These are phyloP conservation scores for Gymnosoma rotundatum DNA, from an alignment of 2,888 invertebrate species.

Conservation along the genomic window DNA sequence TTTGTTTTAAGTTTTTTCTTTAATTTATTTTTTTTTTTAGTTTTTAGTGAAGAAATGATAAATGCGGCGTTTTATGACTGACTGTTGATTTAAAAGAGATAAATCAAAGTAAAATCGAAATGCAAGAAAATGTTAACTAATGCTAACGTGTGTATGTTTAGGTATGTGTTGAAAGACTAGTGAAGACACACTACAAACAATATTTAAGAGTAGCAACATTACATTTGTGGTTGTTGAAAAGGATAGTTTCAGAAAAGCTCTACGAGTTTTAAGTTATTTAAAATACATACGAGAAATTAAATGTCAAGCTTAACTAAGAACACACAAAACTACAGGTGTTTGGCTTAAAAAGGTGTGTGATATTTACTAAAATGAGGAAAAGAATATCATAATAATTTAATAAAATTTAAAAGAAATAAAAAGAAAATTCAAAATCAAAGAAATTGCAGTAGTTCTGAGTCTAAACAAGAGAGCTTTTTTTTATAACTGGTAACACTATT, in stretches of 20 bases:
- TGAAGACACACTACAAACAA: constrained; percentile 56
- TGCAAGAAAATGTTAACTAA: constrained; percentile 24
- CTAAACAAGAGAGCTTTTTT: no score
- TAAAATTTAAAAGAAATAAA: not conserved
- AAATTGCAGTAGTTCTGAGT: no score
- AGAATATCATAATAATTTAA: not conserved
- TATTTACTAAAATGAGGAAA: constrained; percentile 14
- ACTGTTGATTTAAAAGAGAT: constrained; percentile 19
- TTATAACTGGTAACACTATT: no score
- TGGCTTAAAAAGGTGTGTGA: constrained; percentile 28
- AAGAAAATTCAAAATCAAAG: no score
- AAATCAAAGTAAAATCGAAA: constrained; percentile 42
- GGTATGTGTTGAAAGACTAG: constrained; percentile 16
- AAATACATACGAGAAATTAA: constrained; percentile 46
- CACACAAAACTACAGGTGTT: constrained; percentile 66
- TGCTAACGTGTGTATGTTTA: constrained; percentile 1
- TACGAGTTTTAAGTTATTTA: constrained; percentile 40
- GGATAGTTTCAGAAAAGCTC: constrained; percentile 68
- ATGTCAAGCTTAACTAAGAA: constrained; percentile 65
- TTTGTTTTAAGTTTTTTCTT: constrained; percentile 1
- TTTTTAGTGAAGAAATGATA: constrained; percentile 46
- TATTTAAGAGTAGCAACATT: constrained; percentile 24
- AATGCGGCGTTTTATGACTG: constrained; percentile 58
- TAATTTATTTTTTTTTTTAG: constrained; percentile 16
- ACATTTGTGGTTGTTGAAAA: constrained; percentile 30